phyloP scores from a whole-genome alignment of 2,888 invertebrate species.

The Drosophila pseudotalamancana region DNA sequence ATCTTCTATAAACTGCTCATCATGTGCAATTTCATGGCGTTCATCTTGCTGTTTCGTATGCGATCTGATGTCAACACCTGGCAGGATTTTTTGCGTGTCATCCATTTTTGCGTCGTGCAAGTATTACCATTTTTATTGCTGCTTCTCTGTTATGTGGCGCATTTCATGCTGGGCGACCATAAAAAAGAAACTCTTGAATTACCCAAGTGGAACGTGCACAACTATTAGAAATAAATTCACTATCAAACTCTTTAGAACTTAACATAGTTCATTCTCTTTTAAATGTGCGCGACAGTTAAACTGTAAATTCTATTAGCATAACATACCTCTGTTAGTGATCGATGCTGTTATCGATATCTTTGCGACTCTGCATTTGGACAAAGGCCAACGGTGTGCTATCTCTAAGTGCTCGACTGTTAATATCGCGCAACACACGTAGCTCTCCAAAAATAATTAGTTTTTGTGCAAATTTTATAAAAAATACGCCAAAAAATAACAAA shows the following conservation, averaged over 20 bases:
- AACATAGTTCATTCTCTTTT: background rate
- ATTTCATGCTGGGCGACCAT: constrained; percentile 83
- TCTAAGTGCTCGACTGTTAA: constrained; percentile 28
- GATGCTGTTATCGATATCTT: constrained; percentile 10
- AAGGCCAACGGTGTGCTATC: constrained; percentile 10
- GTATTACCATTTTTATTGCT: constrained; percentile 89
- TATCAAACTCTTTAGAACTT: background rate
- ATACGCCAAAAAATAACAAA: constrained; percentile 3
- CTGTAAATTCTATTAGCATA: background rate
- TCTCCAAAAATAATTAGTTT: constrained; percentile 9
- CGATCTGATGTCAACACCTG: constrained; percentile 96
- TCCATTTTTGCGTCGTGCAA: constrained; percentile 93
- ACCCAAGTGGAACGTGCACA: constrained; percentile 22
- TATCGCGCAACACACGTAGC: constrained; percentile 10
- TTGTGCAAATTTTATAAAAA: constrained; percentile 7
- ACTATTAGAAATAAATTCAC: background rate
- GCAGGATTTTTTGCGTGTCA: constrained; percentile 96
- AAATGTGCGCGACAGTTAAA: background rate
- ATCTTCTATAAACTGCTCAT: constrained; percentile 90
- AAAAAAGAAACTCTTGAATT: background rate
- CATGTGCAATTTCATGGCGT: constrained; percentile 93
- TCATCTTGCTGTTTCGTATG: constrained; percentile 93
- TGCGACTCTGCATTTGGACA: background rate
- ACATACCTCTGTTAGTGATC: constrained; percentile 5
- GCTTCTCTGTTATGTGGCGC: constrained; percentile 87